Conservation (phyloP, 2,113 vertebrate genomes). For the Tiliqua scincoides region DNA sequence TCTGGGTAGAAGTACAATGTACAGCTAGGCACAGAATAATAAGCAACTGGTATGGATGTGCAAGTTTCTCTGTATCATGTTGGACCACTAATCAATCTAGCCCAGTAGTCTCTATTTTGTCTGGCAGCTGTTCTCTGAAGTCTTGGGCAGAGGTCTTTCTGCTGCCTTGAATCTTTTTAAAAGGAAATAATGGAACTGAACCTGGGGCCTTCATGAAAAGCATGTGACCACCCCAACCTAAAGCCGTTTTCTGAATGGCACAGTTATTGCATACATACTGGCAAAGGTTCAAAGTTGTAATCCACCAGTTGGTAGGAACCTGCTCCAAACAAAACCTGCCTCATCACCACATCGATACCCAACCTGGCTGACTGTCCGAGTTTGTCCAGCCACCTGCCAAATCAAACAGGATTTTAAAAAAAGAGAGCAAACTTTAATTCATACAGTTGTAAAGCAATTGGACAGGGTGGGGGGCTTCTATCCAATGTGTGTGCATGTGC, state of each 20-base stretch:
- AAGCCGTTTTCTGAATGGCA: neutral
- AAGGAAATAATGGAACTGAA: neutral
- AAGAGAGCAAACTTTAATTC: neutral
- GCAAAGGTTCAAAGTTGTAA: conserved; percentile 87
- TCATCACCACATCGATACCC: conserved; percentile 92
- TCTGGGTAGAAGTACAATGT: neutral
- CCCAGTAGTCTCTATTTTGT: too few relatives aligned
- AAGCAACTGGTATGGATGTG: neutral
- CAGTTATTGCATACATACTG: conserved; percentile 73
- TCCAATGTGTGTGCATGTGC: accelerated
- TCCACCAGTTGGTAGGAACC: conserved; percentile 92
- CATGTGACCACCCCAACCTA: neutral
- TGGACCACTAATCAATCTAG: too few relatives aligned
- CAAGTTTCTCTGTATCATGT: too few relatives aligned
- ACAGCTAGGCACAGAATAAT: neutral
- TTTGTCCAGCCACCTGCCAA: conserved; percentile 95
- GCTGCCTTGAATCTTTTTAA: neutral
- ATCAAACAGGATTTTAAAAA: conserved; percentile 46
- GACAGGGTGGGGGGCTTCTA: neutral
- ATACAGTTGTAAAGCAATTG: neutral
- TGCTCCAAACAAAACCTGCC: conserved; percentile 90
- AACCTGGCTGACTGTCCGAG: conserved; percentile 85
- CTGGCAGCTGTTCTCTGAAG: too few relatives aligned
- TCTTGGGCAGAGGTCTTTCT: too few relatives aligned
- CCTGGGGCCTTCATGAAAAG: neutral